Percentiles rank a stretch among this genome's conserved stretches.
Conservation (phyloP, 2,113 vertebrate genomes). For the Mormyrus lacerda region DNA sequence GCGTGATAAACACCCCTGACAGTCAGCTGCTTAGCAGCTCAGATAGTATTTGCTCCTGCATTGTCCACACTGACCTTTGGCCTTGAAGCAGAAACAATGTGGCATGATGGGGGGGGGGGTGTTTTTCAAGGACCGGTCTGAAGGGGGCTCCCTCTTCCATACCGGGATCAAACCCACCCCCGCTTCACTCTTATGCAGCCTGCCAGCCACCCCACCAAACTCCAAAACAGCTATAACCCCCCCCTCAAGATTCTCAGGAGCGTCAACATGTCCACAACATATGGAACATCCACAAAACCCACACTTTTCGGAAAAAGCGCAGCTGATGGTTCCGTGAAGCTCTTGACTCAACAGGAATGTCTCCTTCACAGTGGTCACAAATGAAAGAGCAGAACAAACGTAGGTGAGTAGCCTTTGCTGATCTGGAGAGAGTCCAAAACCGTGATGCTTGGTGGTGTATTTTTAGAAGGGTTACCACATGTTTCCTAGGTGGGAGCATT, state of each 20-base stretch:
- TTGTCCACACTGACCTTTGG: conserved; percentile 11
- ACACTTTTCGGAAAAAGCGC: not conserved
- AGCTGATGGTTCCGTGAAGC: conserved; percentile 18
- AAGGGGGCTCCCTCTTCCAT: conserved; percentile 13
- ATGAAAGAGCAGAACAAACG: conserved; percentile 3
- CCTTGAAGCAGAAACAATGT: conserved; percentile 2
- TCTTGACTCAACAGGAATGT: conserved; percentile 24
- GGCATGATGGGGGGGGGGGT: not conserved
- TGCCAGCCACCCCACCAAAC: not conserved
- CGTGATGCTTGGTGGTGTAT: conserved; percentile 15
- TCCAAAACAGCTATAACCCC: too few relatives aligned
- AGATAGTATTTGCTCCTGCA: conserved; percentile 14
- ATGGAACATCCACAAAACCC: not conserved
- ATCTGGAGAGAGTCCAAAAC: not conserved
- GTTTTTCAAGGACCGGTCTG: not conserved
- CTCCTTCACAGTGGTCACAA: conserved; percentile 23
- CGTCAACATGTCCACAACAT: not conserved
- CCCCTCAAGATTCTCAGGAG: not conserved
- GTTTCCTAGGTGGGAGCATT: conserved; percentile 7
- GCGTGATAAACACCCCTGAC: conserved; percentile 14
- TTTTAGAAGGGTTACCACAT: conserved; percentile 13
- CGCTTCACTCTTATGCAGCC: not conserved
- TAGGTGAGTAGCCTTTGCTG: not conserved
- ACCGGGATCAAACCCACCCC: not conserved
- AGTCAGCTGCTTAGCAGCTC: conserved; percentile 21